Evolutionary conservation across 2,888 invertebrate genomes (phyloP).

Genomic region (Eubasilissa splendida): DNA sequence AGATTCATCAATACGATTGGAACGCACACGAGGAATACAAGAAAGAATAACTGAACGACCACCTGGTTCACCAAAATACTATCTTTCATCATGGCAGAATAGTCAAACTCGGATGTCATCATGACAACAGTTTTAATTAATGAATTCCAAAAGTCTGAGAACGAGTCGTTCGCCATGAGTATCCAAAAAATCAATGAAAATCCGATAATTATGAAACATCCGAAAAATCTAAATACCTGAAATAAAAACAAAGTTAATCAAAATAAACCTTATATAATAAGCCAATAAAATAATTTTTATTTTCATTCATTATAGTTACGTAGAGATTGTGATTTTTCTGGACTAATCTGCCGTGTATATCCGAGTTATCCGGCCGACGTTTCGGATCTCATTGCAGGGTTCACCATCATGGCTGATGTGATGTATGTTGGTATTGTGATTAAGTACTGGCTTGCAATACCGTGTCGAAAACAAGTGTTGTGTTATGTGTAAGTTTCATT

Average conservation of each 20-base stretch:
- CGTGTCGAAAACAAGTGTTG: too few relatives aligned
- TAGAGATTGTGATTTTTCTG: too few relatives aligned
- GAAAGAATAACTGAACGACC: slow-evolving; percentile 70
- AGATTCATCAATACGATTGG: slow-evolving; percentile 75
- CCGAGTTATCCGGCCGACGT: too few relatives aligned
- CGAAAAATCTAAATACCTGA: slow-evolving; percentile 68
- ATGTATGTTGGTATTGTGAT: too few relatives aligned
- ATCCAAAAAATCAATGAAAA: slow-evolving; percentile 74
- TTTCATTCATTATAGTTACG: too few relatives aligned
- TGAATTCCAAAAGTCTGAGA: slow-evolving; percentile 71
- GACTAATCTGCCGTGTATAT: too few relatives aligned
- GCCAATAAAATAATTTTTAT: too few relatives aligned
- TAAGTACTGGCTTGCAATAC: too few relatives aligned
- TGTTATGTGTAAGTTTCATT: too few relatives aligned
- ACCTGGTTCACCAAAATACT: slow-evolving; percentile 64
- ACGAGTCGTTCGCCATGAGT: slow-evolving; percentile 71
- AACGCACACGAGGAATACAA: slow-evolving; percentile 71
- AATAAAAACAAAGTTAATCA: not conserved
- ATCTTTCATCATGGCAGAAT: slow-evolving; percentile 64
- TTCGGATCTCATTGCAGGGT: too few relatives aligned
- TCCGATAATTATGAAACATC: slow-evolving; percentile 70
- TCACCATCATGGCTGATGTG: too few relatives aligned
- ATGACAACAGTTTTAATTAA: slow-evolving; percentile 74
- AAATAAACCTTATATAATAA: too few relatives aligned
- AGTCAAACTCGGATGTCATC: slow-evolving; percentile 74